phyloP scores from a whole-genome alignment of 2,888 invertebrate species.

The Seladonia tumulorum region DNA sequence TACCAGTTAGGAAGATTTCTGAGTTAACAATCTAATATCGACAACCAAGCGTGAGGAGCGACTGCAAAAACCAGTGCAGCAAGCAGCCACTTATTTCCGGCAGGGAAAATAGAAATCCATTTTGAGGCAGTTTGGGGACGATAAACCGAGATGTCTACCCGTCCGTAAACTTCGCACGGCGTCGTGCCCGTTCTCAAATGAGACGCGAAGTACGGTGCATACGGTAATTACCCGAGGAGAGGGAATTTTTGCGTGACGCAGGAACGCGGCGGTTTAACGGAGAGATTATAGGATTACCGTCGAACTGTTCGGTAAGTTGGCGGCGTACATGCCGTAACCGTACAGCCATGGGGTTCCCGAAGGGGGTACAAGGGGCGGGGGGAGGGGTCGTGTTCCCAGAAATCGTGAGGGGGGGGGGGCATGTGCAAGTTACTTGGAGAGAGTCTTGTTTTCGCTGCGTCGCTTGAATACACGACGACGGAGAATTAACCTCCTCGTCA shows the following conservation, averaged over 20 bases:
- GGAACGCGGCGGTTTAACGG: slow-evolving; percentile 6
- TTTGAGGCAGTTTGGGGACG: not conserved
- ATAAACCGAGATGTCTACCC: not conserved
- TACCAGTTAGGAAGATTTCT: no score
- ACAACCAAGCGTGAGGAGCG: no score
- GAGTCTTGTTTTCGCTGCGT: slow-evolving; percentile 45
- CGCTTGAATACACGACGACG: slow-evolving; percentile 23
- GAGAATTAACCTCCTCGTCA: slow-evolving; percentile 35
- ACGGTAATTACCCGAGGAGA: not conserved
- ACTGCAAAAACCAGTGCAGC: no score
- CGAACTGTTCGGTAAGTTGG: slow-evolving; percentile 14
- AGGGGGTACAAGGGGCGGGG: not conserved
- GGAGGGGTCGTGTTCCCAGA: not conserved
- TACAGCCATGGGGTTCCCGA: not conserved
- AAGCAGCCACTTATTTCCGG: no score
- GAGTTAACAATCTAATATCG: no score
- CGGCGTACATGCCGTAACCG: not conserved
- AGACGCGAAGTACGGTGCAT: not conserved
- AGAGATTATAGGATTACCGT: slow-evolving; percentile 35
- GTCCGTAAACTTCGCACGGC: not conserved
- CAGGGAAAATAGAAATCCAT: not conserved
- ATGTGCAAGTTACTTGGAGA: slow-evolving; percentile 23
- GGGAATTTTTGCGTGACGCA: slow-evolving; percentile 14
- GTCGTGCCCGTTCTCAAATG: not conserved
- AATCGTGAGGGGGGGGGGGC: not conserved